Percentiles rank a stretch among this genome's conserved stretches.
Evolutionary conservation across 2,888 invertebrate genomes (phyloP).

Genomic region (Agrypnus murinus): DNA sequence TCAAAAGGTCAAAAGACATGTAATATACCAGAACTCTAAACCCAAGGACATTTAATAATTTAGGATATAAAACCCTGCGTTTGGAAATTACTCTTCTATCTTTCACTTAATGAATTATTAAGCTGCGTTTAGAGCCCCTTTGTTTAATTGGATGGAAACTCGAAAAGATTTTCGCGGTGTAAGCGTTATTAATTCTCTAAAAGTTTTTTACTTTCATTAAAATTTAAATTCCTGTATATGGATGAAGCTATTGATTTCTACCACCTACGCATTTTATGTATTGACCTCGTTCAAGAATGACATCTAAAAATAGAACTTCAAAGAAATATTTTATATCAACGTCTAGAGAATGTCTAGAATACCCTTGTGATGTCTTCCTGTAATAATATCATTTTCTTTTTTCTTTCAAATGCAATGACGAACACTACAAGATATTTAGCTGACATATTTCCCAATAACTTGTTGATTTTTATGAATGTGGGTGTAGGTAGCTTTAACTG

Average conservation of each 20-base stretch:
- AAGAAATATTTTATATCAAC: slow-evolving; percentile 2
- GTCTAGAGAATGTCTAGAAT: neutral
- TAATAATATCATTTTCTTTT: no score
- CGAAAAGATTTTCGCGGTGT: neutral
- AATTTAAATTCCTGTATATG: neutral
- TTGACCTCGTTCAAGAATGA: neutral
- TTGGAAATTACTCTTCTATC: slow-evolving; percentile 9
- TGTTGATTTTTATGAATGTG: no score
- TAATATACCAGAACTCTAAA: neutral
- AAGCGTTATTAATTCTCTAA: neutral
- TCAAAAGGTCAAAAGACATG: neutral
- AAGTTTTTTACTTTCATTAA: slow-evolving; percentile 4
- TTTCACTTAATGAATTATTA: slow-evolving; percentile 15
- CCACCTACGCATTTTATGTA: slow-evolving; percentile 1
- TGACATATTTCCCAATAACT: no score
- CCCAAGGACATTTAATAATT: slow-evolving; percentile 2
- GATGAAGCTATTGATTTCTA: neutral
- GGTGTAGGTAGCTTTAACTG: no score
- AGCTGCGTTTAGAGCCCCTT: neutral
- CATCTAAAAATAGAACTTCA: slow-evolving; percentile 4
- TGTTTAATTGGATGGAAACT: slow-evolving; percentile 7
- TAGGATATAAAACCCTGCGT: neutral
- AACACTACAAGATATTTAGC: no score
- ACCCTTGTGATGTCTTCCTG: no score
- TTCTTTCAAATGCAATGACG: no score